These are phyloP conservation scores for Tyrannus savana DNA, from an alignment of 2,113 vertebrate genomes.

Conservation along the genomic window DNA sequence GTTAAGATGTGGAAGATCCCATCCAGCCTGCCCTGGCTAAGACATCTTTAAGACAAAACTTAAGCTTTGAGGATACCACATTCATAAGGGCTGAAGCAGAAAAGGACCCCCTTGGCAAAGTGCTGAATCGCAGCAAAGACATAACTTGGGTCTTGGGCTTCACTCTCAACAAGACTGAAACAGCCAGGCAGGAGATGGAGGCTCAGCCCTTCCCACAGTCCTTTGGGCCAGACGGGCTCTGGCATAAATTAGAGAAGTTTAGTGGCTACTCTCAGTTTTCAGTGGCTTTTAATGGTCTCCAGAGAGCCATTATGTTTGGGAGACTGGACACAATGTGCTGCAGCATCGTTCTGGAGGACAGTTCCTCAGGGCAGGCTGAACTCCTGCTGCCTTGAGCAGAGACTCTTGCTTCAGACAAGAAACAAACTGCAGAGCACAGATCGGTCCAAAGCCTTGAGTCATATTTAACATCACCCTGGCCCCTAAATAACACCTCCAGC, in stretches of 20 bases:
- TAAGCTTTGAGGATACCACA: not conserved
- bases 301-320: not conserved
- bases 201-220: not conserved
- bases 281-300: constrained; percentile 35
- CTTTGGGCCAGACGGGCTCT: not conserved
- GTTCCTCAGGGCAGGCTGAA: not conserved
- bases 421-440: not conserved
- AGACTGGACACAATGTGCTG: not conserved
- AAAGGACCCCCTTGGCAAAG: too few relatives aligned
- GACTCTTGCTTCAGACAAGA: not conserved
- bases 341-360: not conserved
- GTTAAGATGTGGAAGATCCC: not conserved
- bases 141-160: not conserved
- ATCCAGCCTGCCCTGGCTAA: not conserved
- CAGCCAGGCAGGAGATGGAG: not conserved
- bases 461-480: not conserved
- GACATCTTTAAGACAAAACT: not conserved
- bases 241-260: constrained; percentile 36
- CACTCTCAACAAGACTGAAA: not conserved
- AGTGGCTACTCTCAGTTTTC: constrained; percentile 38
- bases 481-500: not conserved
- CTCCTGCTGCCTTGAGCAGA: not conserved
- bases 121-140: not conserved
- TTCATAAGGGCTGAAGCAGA: too few relatives aligned
- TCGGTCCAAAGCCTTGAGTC: not conserved